phyloP scores from a whole-genome alignment of 2,888 invertebrate species.

The Aleiodes alternator region DNA sequence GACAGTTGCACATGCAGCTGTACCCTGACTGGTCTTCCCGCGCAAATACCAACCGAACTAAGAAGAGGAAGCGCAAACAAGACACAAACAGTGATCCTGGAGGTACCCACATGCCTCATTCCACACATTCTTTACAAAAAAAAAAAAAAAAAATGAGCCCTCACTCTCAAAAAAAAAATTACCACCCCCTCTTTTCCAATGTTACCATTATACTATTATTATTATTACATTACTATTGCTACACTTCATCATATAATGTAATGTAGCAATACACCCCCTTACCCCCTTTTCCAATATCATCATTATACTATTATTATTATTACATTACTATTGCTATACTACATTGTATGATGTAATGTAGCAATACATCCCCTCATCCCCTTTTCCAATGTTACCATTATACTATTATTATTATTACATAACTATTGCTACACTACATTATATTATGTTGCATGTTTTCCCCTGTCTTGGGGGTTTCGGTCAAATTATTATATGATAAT shows the following conservation, averaged over 20 bases:
- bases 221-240: no score
- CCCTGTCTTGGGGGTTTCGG: constrained; percentile 70
- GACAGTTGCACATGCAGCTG: constrained; percentile 99
- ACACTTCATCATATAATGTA: no score
- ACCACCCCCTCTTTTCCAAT: constrained; percentile 42
- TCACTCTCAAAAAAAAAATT: constrained; percentile 37
- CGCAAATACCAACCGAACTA: constrained; percentile 99
- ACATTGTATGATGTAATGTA: no score
- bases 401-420: constrained; percentile 62
- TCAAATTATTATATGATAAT: constrained; percentile 64
- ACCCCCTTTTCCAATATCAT: no score
- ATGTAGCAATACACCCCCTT: no score
- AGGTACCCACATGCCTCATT: constrained; percentile 85
- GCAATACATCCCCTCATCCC: no score
- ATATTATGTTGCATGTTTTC: constrained; percentile 74
- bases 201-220: no score
- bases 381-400: constrained; percentile 52
- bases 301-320: no score
- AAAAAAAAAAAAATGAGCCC: constrained; percentile 19
- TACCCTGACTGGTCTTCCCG: constrained; percentile 99
- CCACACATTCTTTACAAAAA: constrained; percentile 69
- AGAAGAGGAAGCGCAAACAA: constrained; percentile 99
- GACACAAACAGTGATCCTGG: constrained; percentile 91
- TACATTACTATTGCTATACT: no score
- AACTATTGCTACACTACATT: constrained; percentile 71